Evolutionary conservation across 2,797 vertebrate species (phyloP).

Genomic region (Gobio occitaniae): DNA sequence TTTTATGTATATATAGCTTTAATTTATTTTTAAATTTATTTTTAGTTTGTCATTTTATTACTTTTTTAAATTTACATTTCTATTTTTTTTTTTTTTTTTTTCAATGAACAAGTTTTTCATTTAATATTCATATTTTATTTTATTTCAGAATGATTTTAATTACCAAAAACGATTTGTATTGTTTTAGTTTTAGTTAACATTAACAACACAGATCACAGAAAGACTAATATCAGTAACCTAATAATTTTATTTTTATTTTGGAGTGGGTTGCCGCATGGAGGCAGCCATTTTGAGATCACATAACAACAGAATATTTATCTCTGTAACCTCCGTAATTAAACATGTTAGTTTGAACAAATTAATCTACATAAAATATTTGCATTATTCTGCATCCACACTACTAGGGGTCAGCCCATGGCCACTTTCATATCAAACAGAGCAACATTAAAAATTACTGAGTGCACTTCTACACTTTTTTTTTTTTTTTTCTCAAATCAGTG

Average conservation of each 20-base stretch:
- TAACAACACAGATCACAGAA: background rate
- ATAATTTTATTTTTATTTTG: too few relatives aligned
- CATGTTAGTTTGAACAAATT: background rate
- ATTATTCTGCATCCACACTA: background rate
- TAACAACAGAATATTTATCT: background rate
- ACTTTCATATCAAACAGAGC: background rate
- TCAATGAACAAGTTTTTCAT: background rate
- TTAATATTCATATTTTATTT: background rate
- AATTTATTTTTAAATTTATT: background rate
- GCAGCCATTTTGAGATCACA: background rate
- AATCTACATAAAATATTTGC: background rate
- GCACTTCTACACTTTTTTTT: background rate
- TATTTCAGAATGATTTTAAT: background rate
- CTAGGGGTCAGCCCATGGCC: background rate
- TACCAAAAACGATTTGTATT: background rate
- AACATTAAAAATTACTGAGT: background rate
- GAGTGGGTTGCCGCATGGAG: background rate
- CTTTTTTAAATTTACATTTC: background rate
- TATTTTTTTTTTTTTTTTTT: background rate
- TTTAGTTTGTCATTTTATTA: background rate
- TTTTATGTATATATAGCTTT: background rate
- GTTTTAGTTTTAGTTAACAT: background rate
- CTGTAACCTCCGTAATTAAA: background rate
- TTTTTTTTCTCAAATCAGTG: background rate
- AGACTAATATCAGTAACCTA: background rate